A percentile compares a stretch with the other conserved stretches of the same genome.
Conservation (phyloP, 2,113 vertebrate genomes). For the Puffinus mauretanicus region DNA sequence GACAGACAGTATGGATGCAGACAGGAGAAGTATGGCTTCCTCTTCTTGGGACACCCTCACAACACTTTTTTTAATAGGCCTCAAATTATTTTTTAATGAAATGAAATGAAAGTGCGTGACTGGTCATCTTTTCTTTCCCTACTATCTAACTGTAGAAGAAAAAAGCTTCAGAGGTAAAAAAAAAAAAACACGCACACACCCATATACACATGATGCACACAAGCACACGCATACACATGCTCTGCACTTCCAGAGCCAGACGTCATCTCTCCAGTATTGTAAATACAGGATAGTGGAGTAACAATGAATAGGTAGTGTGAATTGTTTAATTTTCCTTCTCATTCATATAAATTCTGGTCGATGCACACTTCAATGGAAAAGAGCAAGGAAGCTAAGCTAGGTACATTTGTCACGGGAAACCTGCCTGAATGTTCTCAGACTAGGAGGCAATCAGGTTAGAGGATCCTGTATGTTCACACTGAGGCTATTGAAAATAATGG, state of each 20-base stretch:
- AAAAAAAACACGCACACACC: rapidly evolving
- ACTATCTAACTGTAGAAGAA: neutral
- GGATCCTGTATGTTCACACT: neutral
- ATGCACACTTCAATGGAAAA: neutral
- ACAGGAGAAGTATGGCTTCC: neutral
- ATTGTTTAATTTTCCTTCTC: neutral
- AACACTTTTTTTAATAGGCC: neutral
- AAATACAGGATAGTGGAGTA: neutral
- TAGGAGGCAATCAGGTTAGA: neutral
- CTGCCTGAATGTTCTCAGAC: neutral
- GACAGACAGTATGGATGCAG: neutral
- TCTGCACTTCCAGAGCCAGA: neutral
- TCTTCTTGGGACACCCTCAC: neutral
- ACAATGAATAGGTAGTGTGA: neutral
- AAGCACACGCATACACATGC: neutral
- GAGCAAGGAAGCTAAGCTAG: neutral
- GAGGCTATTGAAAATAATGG: neutral
- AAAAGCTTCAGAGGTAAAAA: neutral
- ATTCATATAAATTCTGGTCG: neutral
- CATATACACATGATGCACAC: neutral
- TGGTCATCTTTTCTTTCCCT: neutral
- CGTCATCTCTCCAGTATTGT: neutral
- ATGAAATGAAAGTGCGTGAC: neutral
- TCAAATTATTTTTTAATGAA: neutral
- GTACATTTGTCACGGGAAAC: neutral